A percentile compares a stretch with the other conserved stretches of the same genome.
Evolutionary conservation across 2,113 vertebrate genomes (phyloP).

Genomic region (Actenoides lindsayi): DNA sequence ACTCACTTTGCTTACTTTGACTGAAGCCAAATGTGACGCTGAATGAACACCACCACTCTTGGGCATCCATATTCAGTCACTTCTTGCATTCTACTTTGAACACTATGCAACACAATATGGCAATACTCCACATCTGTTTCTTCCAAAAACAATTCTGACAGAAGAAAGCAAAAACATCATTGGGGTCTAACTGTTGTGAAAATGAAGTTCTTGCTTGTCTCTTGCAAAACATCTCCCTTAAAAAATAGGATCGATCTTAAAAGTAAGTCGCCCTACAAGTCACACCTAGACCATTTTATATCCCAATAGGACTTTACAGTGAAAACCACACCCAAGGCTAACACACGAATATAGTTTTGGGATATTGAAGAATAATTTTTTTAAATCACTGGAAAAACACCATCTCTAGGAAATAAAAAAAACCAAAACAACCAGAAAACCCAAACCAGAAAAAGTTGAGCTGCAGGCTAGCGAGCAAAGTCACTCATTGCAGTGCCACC

Average conservation of each 20-base stretch:
- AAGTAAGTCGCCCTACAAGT: neutral
- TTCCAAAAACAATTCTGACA: neutral
- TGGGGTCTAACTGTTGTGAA: neutral
- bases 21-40: rapidly evolving
- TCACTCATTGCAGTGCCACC: neutral
- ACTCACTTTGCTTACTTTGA: neutral
- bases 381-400: neutral
- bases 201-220: neutral
- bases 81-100: neutral
- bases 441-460: neutral
- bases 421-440: neutral
- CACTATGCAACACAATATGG: rapidly evolving
- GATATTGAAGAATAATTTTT: neutral
- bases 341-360: neutral
- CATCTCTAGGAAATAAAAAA: neutral
- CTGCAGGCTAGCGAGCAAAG: neutral
- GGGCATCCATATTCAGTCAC: neutral
- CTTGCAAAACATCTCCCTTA: neutral
- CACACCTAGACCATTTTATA: neutral
- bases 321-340: neutral
- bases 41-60: neutral
- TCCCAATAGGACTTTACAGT: neutral
- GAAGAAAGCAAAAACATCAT: neutral
- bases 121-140: neutral
- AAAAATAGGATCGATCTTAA: neutral